Percentiles rank a stretch among this genome's conserved stretches.
Evolutionary conservation across 1,140 invertebrate genomes (phyloP).

Genomic region (Pissodes strobi): DNA sequence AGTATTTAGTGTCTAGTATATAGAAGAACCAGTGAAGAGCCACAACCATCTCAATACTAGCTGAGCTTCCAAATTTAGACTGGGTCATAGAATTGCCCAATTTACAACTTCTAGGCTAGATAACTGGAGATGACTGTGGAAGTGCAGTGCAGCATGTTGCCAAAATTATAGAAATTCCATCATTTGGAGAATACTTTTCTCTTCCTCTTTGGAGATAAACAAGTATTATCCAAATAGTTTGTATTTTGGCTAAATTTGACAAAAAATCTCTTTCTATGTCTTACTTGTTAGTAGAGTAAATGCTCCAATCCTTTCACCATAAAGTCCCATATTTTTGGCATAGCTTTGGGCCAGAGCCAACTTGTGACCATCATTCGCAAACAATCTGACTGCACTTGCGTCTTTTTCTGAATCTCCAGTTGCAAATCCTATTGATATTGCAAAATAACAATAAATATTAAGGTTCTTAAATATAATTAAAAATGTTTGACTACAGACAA

Average conservation of each 20-base stretch:
- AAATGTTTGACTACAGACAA: neutral
- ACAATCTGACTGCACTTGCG: slow-evolving; percentile 70
- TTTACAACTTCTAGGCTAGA: too few relatives aligned
- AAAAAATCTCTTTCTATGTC: neutral
- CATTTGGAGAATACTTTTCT: too few relatives aligned
- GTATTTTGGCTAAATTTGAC: neutral
- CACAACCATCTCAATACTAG: too few relatives aligned
- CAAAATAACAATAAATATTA: neutral
- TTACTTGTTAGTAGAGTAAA: slow-evolving; percentile 57
- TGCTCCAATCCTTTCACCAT: slow-evolving; percentile 90
- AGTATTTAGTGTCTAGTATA: too few relatives aligned
- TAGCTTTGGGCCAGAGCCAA: slow-evolving; percentile 93
- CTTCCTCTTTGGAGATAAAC: neutral
- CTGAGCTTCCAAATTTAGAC: too few relatives aligned
- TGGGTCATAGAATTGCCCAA: too few relatives aligned
- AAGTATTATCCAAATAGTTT: neutral
- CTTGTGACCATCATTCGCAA: slow-evolving; percentile 81
- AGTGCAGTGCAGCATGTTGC: too few relatives aligned
- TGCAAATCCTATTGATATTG: slow-evolving; percentile 68
- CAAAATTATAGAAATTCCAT: too few relatives aligned
- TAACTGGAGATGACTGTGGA: too few relatives aligned
- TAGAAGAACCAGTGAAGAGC: too few relatives aligned
- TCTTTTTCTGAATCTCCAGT: slow-evolving; percentile 92
- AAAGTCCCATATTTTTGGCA: slow-evolving; percentile 96
- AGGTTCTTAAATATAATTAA: neutral